These are phyloP conservation scores for Mesocentrotus franciscanus DNA, from an alignment of 53 echinoderm and acorn worm genomes.

Conservation along the genomic window DNA sequence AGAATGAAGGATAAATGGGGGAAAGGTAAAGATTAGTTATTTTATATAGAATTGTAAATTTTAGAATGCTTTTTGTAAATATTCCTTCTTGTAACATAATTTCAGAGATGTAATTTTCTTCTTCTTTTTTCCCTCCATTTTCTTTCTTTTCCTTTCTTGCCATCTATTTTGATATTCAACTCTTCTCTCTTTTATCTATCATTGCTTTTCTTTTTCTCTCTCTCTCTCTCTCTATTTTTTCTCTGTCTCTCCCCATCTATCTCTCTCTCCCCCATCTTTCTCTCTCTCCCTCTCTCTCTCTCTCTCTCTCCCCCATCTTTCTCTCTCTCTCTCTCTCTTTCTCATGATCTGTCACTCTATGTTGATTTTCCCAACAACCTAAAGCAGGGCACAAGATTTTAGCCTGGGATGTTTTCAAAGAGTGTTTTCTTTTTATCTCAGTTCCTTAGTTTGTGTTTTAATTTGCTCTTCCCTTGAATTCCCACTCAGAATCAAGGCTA, in stretches of 20 bases:
- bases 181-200: background rate
- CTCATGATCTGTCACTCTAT: no score
- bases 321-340: background rate
- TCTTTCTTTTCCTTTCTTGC: background rate
- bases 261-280: background rate
- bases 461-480: background rate
- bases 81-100: background rate
- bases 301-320: background rate
- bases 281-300: background rate
- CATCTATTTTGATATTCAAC: background rate
- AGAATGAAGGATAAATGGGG: no score
- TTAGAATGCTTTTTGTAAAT: background rate
- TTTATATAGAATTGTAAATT: no score
- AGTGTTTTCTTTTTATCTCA: background rate
- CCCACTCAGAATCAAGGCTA: background rate
- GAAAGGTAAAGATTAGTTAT: no score
- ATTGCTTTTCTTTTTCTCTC: background rate
- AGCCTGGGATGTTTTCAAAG: background rate
- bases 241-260: background rate
- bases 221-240: background rate
- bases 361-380: background rate
- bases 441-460: background rate
- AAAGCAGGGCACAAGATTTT: background rate
- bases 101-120: no score
- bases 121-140: background rate